Base-by-base conservation (phyloP, 2,797 vertebrate genomes). In the Platyrinchus mystaceus region DNA sequence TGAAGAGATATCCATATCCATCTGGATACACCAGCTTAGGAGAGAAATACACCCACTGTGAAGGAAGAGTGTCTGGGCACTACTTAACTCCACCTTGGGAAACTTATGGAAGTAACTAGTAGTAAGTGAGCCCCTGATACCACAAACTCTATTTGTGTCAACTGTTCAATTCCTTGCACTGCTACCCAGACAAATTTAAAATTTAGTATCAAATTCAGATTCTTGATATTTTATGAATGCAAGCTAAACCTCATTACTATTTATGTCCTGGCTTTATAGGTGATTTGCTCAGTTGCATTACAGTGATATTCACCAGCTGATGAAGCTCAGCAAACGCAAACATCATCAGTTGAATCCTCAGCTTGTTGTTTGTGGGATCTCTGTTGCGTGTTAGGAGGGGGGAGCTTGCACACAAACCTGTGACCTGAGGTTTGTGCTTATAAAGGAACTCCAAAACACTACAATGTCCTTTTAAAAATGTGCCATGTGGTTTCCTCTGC, bases 251-350 rank as follows among this genome's bases (percentile, higher is more conserved):
- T 96, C 64, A 52, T 92, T 94, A 92, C 96, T 96, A 87, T 92
- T 95, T 87, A 53, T 92, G 70, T 81, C 58, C 87, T 92, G 94
- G 77, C 87, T 97, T 92, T 96, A 91, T 93, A 90, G 93, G 89
- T 94, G 95, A 96, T 95, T 96, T 83, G 19, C 91, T 96, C 83
- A 62, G 66, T 89, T 96, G 84, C 90, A 85, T 94, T 92, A 55
- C 71, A 93, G 95, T 80, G 18, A 73, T 59, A 76, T 92, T 96
- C 94, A 96, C 87, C 93, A 96, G 96, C 90, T 97, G 96, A 97
- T 95, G 94, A 95, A 95, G 84, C 82, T 94, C 92, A 97, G 89
- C 73, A 95, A 96, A 91, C 70, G 81, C 94, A 97, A 91, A 96
- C 86, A 96, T 66, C 93, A 94, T 67, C 95, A 97, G 86, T 14